Evolutionary conservation across 53 echinoderm and acorn worm genomes (phyloP).

Genomic region (Echinometra lucunter): DNA sequence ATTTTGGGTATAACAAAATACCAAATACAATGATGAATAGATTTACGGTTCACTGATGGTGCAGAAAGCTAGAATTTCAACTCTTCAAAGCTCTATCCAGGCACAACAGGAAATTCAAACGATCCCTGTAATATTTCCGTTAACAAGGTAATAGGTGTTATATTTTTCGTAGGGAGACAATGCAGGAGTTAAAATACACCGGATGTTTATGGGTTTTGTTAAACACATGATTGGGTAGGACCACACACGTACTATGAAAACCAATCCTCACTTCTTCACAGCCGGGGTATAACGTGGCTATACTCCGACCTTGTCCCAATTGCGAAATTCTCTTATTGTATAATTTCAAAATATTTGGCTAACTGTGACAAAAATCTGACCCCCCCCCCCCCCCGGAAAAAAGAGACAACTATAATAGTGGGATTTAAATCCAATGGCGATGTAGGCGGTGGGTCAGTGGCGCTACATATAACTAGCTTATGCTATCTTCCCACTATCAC

Average conservation of each 20-base stretch:
- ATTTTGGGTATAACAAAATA: neutral
- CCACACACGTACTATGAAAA: neutral
- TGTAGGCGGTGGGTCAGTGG: no score
- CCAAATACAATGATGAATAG: neutral
- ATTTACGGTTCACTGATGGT: constrained; percentile 5
- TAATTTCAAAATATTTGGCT: no score
- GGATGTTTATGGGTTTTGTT: constrained; percentile 34
- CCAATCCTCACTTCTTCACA: neutral
- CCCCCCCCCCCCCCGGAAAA: no score
- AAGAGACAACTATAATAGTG: no score
- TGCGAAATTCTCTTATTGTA: neutral
- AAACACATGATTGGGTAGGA: constrained; percentile 15
- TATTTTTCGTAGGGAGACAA: constrained; percentile 11
- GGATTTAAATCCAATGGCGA: no score
- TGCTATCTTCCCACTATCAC: no score
- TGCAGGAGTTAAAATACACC: neutral
- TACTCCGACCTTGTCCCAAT: neutral
- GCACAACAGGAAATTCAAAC: constrained; percentile 33
- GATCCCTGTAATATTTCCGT: constrained; percentile 28
- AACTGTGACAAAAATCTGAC: no score
- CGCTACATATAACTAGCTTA: no score
- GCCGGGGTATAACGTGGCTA: neutral
- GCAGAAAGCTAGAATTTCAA: constrained; percentile 11
- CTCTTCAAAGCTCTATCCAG: neutral
- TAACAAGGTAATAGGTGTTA: constrained; percentile 32